Conservation (phyloP, 2,797 vertebrate genomes). For the Danio choprae region DNA sequence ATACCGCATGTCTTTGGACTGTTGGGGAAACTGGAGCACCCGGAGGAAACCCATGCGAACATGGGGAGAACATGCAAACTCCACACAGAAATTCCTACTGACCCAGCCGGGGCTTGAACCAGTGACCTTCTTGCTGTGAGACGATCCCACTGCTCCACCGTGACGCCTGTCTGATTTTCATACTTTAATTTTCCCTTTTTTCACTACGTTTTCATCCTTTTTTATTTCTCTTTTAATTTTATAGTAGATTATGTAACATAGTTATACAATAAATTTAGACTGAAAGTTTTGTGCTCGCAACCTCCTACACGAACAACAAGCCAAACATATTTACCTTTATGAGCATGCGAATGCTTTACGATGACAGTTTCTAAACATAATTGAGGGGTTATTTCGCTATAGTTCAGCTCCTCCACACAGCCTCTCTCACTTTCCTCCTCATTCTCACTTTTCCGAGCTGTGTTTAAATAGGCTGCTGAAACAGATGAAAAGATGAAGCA, state of each 20-base stretch:
- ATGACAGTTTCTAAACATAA: conserved; percentile 7
- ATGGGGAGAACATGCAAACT: too few species aligned
- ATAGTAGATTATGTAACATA: not conserved
- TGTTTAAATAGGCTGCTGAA: conserved; percentile 45
- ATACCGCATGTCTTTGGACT: too few species aligned
- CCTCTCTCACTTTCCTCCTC: not conserved
- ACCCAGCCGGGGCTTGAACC: too few species aligned
- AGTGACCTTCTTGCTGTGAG: too few species aligned
- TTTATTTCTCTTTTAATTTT: not conserved
- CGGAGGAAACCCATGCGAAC: too few species aligned
- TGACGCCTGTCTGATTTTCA: not conserved
- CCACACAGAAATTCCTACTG: too few species aligned
- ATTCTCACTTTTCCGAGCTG: conserved; percentile 21
- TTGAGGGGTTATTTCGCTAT: not conserved
- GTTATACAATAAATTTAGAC: not conserved
- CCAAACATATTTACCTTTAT: not conserved
- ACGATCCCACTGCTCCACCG: too few species aligned
- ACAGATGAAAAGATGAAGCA: conserved; percentile 52
- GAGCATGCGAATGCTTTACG: not conserved
- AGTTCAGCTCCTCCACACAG: not conserved
- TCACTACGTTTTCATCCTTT: not conserved
- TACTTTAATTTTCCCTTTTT: too few species aligned
- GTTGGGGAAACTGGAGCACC: too few species aligned
- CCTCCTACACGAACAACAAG: not conserved
- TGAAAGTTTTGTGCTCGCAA: not conserved